These are phyloP conservation scores for Meriones psammophilus DNA, from an alignment of 2,797 vertebrate genomes.

Conservation along the genomic window DNA sequence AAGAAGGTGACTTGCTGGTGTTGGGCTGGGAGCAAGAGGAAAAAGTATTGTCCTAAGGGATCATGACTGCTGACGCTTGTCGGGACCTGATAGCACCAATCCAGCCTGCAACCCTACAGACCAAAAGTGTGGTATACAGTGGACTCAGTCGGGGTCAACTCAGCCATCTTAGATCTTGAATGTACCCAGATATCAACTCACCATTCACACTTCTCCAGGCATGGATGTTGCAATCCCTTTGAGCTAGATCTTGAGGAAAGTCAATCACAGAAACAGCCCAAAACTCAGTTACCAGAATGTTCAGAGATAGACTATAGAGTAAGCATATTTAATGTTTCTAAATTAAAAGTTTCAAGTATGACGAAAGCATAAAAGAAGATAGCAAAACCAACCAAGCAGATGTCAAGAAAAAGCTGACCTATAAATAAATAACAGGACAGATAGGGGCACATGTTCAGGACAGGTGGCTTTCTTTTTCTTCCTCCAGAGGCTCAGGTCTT, in stretches of 20 bases:
- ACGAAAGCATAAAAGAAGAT: background rate
- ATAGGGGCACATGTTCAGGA: background rate
- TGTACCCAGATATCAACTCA: background rate
- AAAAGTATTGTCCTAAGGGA: no score
- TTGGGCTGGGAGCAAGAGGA: background rate
- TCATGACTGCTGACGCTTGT: background rate
- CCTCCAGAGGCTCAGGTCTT: background rate
- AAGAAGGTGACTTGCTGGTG: background rate
- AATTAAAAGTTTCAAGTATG: background rate
- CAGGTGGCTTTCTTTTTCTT: background rate
- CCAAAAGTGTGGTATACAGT: background rate
- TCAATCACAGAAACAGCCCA: background rate
- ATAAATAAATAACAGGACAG: background rate
- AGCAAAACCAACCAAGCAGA: background rate
- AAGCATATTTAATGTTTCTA: background rate
- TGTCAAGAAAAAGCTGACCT: background rate
- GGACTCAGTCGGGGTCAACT: background rate
- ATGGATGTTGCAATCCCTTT: background rate
- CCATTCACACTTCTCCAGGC: background rate
- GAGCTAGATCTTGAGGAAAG: background rate
- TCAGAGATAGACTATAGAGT: background rate
- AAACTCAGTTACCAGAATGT: background rate
- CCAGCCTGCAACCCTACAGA: background rate
- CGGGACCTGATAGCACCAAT: background rate
- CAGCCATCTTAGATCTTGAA: background rate